Evolutionary conservation across 1,140 invertebrate genomes (phyloP).

Genomic region (Drosophila parvula): DNA sequence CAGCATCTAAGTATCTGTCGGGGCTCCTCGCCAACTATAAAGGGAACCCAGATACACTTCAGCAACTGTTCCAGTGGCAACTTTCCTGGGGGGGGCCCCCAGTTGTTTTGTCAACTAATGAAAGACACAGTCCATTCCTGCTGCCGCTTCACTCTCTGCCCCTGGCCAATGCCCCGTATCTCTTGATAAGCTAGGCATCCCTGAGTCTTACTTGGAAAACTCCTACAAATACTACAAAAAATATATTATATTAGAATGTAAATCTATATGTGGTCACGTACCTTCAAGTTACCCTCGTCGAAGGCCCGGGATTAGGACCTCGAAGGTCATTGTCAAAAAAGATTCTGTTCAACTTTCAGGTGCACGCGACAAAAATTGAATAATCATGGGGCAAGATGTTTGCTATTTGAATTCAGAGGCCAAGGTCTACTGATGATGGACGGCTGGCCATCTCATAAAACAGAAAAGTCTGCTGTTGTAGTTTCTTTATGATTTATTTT

Average conservation of each 20-base stretch:
- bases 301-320: neutral
- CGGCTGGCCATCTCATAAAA: neutral
- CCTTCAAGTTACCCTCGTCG: neutral
- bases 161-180: neutral
- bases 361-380: neutral
- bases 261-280: neutral
- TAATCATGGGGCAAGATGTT: neutral
- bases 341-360: neutral
- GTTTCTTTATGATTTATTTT: too few relatives aligned
- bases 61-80: slow-evolving; percentile 19
- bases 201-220: neutral
- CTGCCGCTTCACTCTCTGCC: neutral
- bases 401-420: too few relatives aligned
- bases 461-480: too few relatives aligned
- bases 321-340: neutral
- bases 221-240: too few relatives aligned
- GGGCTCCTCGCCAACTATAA: slow-evolving; percentile 34
- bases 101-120: slow-evolving; percentile 17
- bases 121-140: slow-evolving; percentile 6
- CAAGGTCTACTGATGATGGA: neutral
- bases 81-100: slow-evolving; percentile 7
- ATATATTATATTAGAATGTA: neutral
- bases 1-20: slow-evolving; percentile 34
- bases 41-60: slow-evolving; percentile 33
- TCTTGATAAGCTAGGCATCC: neutral